phyloP scores from a whole-genome alignment of 2,888 invertebrate genomes.

The Brachynemurus nebulosus region DNA sequence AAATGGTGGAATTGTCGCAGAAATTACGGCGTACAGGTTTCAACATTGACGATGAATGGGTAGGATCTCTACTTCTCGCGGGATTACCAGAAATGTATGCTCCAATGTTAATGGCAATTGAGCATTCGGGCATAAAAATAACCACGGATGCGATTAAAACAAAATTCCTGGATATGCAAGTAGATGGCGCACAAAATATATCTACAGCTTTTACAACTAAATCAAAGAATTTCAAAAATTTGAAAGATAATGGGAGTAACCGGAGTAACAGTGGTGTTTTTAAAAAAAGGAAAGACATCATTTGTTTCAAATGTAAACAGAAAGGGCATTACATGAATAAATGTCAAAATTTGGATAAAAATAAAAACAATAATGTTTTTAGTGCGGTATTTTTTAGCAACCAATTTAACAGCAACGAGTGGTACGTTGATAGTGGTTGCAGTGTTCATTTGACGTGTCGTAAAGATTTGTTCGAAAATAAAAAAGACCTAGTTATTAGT shows the following conservation, averaged over 20 bases:
- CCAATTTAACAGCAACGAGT: background rate
- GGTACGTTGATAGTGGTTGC: slow-evolving; percentile 1
- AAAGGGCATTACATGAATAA: slow-evolving; percentile 8
- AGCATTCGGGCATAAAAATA: slow-evolving; percentile 19
- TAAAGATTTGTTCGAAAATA: background rate
- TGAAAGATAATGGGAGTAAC: background rate
- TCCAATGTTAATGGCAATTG: slow-evolving; percentile 21
- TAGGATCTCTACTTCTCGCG: slow-evolving; percentile 21
- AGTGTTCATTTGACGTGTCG: slow-evolving; percentile 7
- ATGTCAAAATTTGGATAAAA: background rate
- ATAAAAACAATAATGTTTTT: background rate
- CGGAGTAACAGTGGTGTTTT: background rate
- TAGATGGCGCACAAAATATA: background rate
- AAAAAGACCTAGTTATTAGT: slow-evolving; percentile 3
- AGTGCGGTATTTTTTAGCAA: slow-evolving; percentile 3
- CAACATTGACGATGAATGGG: slow-evolving; percentile 21
- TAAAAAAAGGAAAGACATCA: background rate
- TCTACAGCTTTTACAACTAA: background rate
- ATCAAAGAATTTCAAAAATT: background rate
- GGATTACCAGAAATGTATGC: slow-evolving; percentile 18
- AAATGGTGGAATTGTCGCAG: slow-evolving; percentile 20
- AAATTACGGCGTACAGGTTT: slow-evolving; percentile 21
- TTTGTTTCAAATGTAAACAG: slow-evolving; percentile 7
- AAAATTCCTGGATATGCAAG: slow-evolving; percentile 20
- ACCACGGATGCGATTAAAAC: slow-evolving; percentile 22